Evolutionary conservation across 2,888 invertebrate genomes (phyloP), one percentile per base, ranked within the genome.

Genomic region (Phragmatobia fuliginosa): DNA sequence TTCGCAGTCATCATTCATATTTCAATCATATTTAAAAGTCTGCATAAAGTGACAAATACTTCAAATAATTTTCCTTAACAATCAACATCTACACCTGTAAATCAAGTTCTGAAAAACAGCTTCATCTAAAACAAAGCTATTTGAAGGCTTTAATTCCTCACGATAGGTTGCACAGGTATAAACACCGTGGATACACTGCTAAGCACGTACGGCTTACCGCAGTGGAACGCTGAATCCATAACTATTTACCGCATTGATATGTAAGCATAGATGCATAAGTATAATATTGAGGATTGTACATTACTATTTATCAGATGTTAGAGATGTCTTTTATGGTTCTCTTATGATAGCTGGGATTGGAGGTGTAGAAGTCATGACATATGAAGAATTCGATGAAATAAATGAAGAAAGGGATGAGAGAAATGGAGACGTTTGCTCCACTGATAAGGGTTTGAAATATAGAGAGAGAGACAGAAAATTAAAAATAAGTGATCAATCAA

Each of bases 191-290:
- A 59, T 41, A 59, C 21, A 38, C n/a, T 41, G n/a, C 10, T 18
- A 59, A 58, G 66, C 66, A 66, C 66, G 66, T 66, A 58, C 66
- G 28, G 31, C 28, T 21, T 18, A 66, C 66, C 66, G 31, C 66
- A 66, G 10, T 14, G 21, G 38, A 6, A 31, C 32, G 28, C 16
- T 56, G 63, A 1, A 32, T 63, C 14, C 14, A 18, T 21, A 63
- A 63, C 49, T 14, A 25, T 49, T 14, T 45, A 18, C 62, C 56
- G 56, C 56, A 56, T 56, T 0, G 25, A 14, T 56, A 16, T 25
- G 25, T 49, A 56, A 25, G 1, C 16, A 28, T 16, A 56, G 6
- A 56, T 28, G 16, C 14, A 56, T 28, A 28, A 28, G 10, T 1
- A 56, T 21, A 1, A 31, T 28, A 62, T 32, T 45, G 45, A n/a